phyloP scores from a whole-genome alignment of 2,888 invertebrate genomes.

The Cremastinae sp. region DNA sequence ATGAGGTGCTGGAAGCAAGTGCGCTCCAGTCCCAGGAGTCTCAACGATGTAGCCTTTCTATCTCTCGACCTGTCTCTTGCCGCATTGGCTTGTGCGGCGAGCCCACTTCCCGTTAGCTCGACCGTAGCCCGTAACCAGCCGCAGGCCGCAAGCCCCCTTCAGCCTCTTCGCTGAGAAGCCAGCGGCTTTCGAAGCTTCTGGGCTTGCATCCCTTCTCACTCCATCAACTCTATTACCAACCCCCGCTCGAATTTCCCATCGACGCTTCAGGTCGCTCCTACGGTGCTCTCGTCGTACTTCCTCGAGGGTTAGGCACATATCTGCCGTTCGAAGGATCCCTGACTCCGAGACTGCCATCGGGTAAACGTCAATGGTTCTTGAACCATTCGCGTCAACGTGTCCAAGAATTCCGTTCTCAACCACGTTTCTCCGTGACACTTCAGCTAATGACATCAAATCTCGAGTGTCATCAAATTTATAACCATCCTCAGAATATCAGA shows the following conservation, averaged over 20 bases:
- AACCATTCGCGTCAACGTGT: slow-evolving; percentile 22
- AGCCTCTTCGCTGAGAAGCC: slow-evolving; percentile 26
- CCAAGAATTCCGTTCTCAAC: neutral
- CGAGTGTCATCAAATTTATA: too few species aligned
- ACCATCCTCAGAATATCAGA: too few species aligned
- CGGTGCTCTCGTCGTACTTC: slow-evolving; percentile 27
- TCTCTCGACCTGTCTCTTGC: slow-evolving; percentile 33
- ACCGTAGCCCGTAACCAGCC: slow-evolving; percentile 72
- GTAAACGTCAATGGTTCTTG: slow-evolving; percentile 22
- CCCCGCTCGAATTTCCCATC: slow-evolving; percentile 32
- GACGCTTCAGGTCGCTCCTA: slow-evolving; percentile 46
- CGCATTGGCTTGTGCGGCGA: slow-evolving; percentile 68
- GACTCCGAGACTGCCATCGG: slow-evolving; percentile 23
- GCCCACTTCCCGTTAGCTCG: slow-evolving; percentile 73
- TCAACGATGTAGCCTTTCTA: slow-evolving; percentile 62
- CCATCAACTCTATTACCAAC: slow-evolving; percentile 27
- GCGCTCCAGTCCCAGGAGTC: slow-evolving; percentile 39
- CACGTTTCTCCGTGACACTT: neutral
- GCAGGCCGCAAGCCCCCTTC: slow-evolving; percentile 72
- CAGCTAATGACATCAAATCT: neutral
- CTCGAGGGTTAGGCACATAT: neutral
- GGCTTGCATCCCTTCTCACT: slow-evolving; percentile 42
- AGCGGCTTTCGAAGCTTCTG: slow-evolving; percentile 5
- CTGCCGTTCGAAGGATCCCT: slow-evolving; percentile 10
- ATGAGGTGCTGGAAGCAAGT: slow-evolving; percentile 48